Evolutionary conservation across 2,797 vertebrate species (phyloP).

Genomic region (Leptodactylus fallax): DNA sequence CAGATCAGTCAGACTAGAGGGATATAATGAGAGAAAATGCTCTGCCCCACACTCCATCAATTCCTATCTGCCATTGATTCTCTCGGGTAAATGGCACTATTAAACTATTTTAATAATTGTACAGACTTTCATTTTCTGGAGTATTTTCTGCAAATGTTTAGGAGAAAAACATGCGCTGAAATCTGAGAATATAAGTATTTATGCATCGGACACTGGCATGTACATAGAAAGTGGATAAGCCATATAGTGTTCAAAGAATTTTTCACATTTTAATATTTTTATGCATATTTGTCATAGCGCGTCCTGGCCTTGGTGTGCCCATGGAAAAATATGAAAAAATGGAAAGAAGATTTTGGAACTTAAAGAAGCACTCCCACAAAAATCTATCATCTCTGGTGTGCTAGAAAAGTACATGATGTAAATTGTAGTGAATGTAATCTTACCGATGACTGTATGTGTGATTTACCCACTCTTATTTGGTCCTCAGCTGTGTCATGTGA

Average conservation of each 20-base stretch:
- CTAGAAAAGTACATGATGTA: no score
- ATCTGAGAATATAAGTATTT: background rate
- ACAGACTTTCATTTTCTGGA: background rate
- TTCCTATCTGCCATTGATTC: slow-evolving; percentile 24
- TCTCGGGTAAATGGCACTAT: background rate
- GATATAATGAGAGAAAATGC: slow-evolving; percentile 49
- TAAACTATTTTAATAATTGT: slow-evolving; percentile 17
- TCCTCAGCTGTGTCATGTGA: no score
- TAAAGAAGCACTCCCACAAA: no score
- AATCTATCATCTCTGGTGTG: no score
- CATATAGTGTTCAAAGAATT: background rate
- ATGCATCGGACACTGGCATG: background rate
- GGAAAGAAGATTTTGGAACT: no score
- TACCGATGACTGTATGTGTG: no score
- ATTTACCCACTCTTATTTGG: no score
- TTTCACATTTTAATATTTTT: no score
- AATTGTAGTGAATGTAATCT: no score
- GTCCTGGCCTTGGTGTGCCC: no score
- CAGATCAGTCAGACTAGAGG: slow-evolving; percentile 27
- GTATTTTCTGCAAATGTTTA: slow-evolving; percentile 12
- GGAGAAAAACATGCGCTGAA: background rate
- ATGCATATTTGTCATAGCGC: no score
- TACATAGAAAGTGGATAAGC: background rate
- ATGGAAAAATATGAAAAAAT: no score
- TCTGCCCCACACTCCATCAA: slow-evolving; percentile 8